Percentiles rank a stretch among this genome's conserved stretches.
These are phyloP conservation scores for Halocaridina rubra DNA, from an alignment of 2,888 invertebrate species.

Conservation along the genomic window DNA sequence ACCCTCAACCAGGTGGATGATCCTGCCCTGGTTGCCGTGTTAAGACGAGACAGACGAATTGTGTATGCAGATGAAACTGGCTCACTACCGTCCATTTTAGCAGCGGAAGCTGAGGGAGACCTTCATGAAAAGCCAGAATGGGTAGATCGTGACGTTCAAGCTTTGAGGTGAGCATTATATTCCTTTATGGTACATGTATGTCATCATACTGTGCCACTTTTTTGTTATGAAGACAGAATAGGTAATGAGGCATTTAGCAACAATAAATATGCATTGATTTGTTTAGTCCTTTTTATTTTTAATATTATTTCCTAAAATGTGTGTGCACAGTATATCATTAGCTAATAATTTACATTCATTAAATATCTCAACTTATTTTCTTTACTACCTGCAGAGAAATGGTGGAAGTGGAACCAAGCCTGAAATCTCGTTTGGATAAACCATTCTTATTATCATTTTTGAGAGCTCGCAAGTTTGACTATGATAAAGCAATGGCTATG, in stretches of 20 bases:
- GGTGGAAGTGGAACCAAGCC: slow-evolving; percentile 40
- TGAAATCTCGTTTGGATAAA: slow-evolving; percentile 42
- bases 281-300: not conserved
- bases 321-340: not conserved
- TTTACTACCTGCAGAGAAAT: slow-evolving; percentile 44
- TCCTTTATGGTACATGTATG: too few species aligned
- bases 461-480: slow-evolving; percentile 60
- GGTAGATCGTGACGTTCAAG: slow-evolving; percentile 50
- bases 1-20: too few species aligned
- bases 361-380: not conserved
- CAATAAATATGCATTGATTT: not conserved
- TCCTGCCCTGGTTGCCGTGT: not conserved
- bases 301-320: not conserved
- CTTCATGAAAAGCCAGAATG: slow-evolving; percentile 61
- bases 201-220: too few species aligned
- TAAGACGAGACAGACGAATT: slow-evolving; percentile 30
- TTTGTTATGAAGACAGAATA: not conserved
- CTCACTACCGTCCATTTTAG: slow-evolving; percentile 13
- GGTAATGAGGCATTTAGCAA: not conserved
- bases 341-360: not conserved
- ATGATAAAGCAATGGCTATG: slow-evolving; percentile 60
- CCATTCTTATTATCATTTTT: slow-evolving; percentile 58
- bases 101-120: slow-evolving; percentile 51
- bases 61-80: slow-evolving; percentile 17
- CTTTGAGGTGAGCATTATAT: slow-evolving; percentile 39